These are phyloP conservation scores for Semotilus atromaculatus DNA, from an alignment of 2,797 vertebrate genomes.

Conservation along the genomic window DNA sequence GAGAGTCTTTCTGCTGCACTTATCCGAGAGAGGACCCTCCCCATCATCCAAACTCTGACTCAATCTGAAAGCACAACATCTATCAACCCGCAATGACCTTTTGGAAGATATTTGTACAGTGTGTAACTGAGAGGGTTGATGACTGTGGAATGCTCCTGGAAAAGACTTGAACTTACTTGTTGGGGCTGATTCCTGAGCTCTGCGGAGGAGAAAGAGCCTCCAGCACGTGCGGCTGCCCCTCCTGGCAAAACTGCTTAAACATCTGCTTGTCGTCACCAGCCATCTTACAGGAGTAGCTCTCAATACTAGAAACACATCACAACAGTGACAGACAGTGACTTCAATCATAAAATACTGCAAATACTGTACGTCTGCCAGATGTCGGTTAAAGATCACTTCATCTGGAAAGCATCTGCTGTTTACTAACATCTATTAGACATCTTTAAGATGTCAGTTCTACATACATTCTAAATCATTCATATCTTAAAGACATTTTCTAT, in stretches of 20 bases:
- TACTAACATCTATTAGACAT: too few relatives aligned
- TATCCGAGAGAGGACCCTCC: slow-evolving; percentile 66
- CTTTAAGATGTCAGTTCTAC: too few relatives aligned
- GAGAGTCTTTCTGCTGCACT: slow-evolving; percentile 69
- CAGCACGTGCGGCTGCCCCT: slow-evolving; percentile 67
- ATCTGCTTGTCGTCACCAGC: slow-evolving; percentile 73
- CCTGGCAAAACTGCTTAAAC: slow-evolving; percentile 73
- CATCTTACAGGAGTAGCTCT: slow-evolving; percentile 74
- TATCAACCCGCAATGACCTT: background rate
- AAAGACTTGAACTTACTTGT: slow-evolving; percentile 58
- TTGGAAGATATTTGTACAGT: background rate
- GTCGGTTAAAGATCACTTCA: too few relatives aligned
- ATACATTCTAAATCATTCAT: too few relatives aligned
- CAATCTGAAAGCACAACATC: slow-evolving; percentile 52
- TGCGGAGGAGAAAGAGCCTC: slow-evolving; percentile 69
- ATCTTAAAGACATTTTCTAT: too few relatives aligned
- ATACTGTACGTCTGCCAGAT: background rate
- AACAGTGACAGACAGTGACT: background rate
- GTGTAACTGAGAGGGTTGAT: background rate
- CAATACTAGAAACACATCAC: slow-evolving; percentile 61
- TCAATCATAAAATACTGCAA: background rate
- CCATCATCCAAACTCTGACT: slow-evolving; percentile 69
- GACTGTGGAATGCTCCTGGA: background rate
- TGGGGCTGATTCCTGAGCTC: slow-evolving; percentile 65
- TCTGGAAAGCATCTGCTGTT: too few relatives aligned